Base-by-base conservation (phyloP, 2,797 vertebrate genomes). In the Mycteria americana region DNA sequence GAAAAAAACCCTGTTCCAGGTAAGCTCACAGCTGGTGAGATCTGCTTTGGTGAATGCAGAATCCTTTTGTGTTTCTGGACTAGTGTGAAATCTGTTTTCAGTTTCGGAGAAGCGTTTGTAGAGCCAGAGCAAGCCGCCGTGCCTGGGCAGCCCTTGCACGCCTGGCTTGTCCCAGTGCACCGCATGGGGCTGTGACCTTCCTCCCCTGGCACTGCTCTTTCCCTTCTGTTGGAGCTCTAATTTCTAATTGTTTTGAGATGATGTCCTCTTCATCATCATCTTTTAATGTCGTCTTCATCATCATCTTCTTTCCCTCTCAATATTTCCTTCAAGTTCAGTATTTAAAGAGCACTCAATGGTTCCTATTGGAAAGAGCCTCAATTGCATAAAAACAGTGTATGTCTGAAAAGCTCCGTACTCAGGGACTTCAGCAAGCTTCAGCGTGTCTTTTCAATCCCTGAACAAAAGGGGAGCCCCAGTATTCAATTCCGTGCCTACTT, bases 61-160 rank as follows among this genome's bases (percentile, higher is more conserved):
- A 75, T 48, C 35, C 13, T 51, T 35, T 21, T 28, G 68, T 19
- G 4, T 22, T 76, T 65, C 41, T 54, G 41, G 19, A 35, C 13
- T 15, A 19, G 19, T 9, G 19, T 24, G 46, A 73, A 76, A 33
- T 33, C 30, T 23, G 25, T 11, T 57, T 37, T 48, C 10, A 23
- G 13, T 59, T 54, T 54, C 50, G 39, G 21, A 59, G 33, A 46
- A 64, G 54, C 9, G 31, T 46, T 46, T 46, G 3, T 6, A 46
- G 39, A 13, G 9, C 10, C 56, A 27, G 43, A 63, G 70, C 0
- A 1, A 63, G 50, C 10, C 1, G 1, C 22, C 3, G 2, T 57
- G 74, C 67, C 13, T 41, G 74, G 16, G 18, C 18, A 77, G 16
- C 11, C 31, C 46, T 33, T 15, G 30, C 51, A 48, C 1, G 2